These are phyloP conservation scores for Calameuta pallipes DNA, from an alignment of 2,888 invertebrate species.

Conservation along the genomic window DNA sequence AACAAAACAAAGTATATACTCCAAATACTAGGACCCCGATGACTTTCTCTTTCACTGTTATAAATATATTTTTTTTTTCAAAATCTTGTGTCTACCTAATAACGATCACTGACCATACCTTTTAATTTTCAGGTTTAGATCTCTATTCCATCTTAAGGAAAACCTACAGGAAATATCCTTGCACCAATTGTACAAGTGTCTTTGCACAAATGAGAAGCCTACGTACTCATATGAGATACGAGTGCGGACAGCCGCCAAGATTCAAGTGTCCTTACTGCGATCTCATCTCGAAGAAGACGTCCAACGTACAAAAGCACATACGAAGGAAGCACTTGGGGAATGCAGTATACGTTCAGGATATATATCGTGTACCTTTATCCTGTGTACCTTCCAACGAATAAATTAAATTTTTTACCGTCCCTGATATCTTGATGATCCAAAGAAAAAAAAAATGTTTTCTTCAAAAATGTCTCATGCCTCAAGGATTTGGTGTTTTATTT, in stretches of 20 bases:
- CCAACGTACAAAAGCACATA: slow-evolving; percentile 52
- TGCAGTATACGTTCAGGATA: slow-evolving; percentile 43
- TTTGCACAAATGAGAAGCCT: slow-evolving; percentile 47
- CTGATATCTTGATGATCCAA: not conserved
- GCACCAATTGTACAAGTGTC: slow-evolving; percentile 51
- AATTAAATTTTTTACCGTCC: not conserved
- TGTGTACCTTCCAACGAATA: not conserved
- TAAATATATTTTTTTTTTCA: not conserved
- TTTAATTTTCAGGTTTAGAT: slow-evolving; percentile 34
- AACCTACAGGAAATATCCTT: slow-evolving; percentile 35
- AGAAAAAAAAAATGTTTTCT: not conserved
- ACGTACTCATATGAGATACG: slow-evolving; percentile 52
- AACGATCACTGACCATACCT: slow-evolving; percentile 19
- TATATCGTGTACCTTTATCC: slow-evolving; percentile 20
- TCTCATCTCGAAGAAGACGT: slow-evolving; percentile 51
- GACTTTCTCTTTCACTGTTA: not conserved
- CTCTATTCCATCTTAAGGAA: slow-evolving; percentile 12
- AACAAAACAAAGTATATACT: not conserved
- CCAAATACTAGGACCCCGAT: not conserved
- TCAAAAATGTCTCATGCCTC: not conserved
- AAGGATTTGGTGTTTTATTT: not conserved
- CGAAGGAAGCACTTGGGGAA: slow-evolving; percentile 43
- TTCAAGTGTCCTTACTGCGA: slow-evolving; percentile 62
- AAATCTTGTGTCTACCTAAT: not conserved
- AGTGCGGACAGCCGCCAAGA: slow-evolving; percentile 59